These are phyloP conservation scores for Ifrita kowaldi DNA, from an alignment of 2,113 vertebrate species.

Conservation along the genomic window DNA sequence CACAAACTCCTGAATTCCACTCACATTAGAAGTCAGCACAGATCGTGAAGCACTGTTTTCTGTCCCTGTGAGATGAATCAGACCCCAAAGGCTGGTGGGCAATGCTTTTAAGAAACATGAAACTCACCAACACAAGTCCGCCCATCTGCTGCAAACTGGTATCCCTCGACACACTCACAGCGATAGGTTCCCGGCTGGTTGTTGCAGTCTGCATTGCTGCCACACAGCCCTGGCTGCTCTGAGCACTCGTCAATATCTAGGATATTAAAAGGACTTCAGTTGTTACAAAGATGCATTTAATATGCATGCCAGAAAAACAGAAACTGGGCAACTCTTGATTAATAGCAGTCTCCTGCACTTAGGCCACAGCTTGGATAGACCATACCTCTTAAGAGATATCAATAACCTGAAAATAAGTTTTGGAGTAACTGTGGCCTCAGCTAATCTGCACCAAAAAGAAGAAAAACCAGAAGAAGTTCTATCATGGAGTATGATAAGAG, in stretches of 20 bases:
- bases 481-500: background rate
- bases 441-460: background rate
- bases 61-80: background rate
- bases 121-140: conserved; percentile 83
- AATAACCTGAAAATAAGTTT: background rate
- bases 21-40: background rate
- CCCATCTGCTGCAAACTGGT: conserved; percentile 80
- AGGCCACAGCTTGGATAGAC: background rate
- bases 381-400: background rate
- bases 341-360: background rate
- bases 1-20: background rate
- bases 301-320: background rate
- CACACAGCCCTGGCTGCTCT: conserved; percentile 78
- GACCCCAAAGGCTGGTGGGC: background rate
- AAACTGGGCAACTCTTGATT: background rate
- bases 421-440: background rate
- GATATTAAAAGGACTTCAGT: background rate
- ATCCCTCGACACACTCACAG: conserved; percentile 87
- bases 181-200: conserved; percentile 93
- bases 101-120: background rate
- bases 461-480: background rate
- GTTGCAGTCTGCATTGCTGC: conserved; percentile 81
- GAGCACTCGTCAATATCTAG: conserved; percentile 88
- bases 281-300: background rate
- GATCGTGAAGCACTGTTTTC: background rate